Evolutionary conservation across 1,140 invertebrate species (phyloP).

Genomic region (Orius insidiosus): DNA sequence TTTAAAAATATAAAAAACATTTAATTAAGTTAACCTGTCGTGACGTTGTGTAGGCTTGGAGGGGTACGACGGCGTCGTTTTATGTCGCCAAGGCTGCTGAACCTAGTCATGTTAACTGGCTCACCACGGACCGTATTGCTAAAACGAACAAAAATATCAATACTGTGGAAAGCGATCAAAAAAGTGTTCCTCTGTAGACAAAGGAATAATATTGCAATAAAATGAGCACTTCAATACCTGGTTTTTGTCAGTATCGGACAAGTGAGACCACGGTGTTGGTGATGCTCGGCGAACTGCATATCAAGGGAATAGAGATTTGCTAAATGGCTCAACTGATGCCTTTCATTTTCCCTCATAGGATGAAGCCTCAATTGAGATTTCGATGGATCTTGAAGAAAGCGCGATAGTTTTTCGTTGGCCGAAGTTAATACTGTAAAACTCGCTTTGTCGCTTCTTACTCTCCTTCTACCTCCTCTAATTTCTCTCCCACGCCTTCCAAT

Average conservation of each 20-base stretch:
- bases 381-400: slow-evolving; percentile 65
- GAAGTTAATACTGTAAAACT: slow-evolving; percentile 65
- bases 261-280: slow-evolving; percentile 26
- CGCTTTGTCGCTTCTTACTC: slow-evolving; percentile 61
- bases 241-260: slow-evolving; percentile 38
- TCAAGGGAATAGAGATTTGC: slow-evolving; percentile 68
- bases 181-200: too few relatives aligned
- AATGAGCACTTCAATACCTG: too few relatives aligned
- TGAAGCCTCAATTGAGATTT: slow-evolving; percentile 52
- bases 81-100: slow-evolving; percentile 14
- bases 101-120: slow-evolving; percentile 11
- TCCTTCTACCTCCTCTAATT: slow-evolving; percentile 68
- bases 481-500: slow-evolving; percentile 43
- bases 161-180: too few relatives aligned
- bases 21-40: too few relatives aligned
- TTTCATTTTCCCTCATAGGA: slow-evolving; percentile 50
- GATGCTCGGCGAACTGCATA: slow-evolving; percentile 28
- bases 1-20: too few relatives aligned
- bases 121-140: slow-evolving; percentile 16
- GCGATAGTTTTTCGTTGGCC: slow-evolving; percentile 66
- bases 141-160: too few relatives aligned
- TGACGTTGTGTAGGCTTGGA: too few relatives aligned
- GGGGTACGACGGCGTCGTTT: slow-evolving; percentile 18
- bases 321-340: slow-evolving; percentile 57
- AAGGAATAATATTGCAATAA: too few relatives aligned